Conservation (phyloP, 1,140 invertebrate genomes). For the Bombyx mandarina region DNA sequence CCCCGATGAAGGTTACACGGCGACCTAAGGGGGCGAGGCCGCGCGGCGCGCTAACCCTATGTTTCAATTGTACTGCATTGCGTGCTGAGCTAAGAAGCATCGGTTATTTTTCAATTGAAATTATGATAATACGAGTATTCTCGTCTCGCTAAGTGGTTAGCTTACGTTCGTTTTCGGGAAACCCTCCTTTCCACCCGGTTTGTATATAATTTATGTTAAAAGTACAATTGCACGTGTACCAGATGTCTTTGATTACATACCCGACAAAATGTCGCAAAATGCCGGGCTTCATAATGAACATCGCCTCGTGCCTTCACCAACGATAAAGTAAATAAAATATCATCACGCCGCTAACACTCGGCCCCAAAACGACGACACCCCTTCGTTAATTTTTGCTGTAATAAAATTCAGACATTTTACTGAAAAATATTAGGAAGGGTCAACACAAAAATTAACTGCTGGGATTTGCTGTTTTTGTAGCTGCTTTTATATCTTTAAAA, state of each 20-base stretch:
- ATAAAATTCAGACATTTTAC: slow-evolving; percentile 51
- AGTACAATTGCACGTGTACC: slow-evolving; percentile 49
- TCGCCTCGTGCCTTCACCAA: slow-evolving; percentile 25
- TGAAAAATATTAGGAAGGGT: slow-evolving; percentile 39
- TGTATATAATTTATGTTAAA: slow-evolving; percentile 5
- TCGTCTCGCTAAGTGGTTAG: no score
- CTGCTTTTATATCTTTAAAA: slow-evolving; percentile 26
- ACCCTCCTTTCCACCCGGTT: no score
- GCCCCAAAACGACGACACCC: slow-evolving; percentile 33
- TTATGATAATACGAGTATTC: no score
- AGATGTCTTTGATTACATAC: slow-evolving; percentile 65
- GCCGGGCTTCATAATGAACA: slow-evolving; percentile 50
- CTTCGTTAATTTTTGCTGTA: slow-evolving; percentile 54
- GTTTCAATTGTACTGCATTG: no score
- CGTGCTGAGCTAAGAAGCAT: no score
- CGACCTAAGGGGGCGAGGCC: no score
- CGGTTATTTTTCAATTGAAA: no score
- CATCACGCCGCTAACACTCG: slow-evolving; percentile 46
- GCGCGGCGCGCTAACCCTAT: no score
- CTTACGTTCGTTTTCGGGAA: no score
- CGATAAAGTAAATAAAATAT: slow-evolving; percentile 62
- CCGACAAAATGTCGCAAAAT: slow-evolving; percentile 55
- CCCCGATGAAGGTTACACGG: no score
- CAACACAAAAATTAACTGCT: slow-evolving; percentile 50
- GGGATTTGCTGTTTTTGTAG: slow-evolving; percentile 47